These are phyloP conservation scores for Eurosta solidaginis DNA, from an alignment of 1,140 invertebrate species.

Conservation along the genomic window DNA sequence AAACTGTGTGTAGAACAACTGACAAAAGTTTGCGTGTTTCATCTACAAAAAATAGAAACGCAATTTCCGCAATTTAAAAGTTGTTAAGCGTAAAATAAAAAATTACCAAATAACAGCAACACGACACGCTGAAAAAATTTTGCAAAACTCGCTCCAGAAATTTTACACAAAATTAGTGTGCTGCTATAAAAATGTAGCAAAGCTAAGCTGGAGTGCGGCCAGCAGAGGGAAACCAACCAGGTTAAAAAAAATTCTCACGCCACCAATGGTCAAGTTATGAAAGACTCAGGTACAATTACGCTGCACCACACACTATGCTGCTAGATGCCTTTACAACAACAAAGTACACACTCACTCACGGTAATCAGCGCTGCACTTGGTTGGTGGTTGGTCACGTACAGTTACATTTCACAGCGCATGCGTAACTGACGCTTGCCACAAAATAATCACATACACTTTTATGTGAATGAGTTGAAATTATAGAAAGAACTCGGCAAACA, in stretches of 20 bases:
- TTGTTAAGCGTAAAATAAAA: background rate
- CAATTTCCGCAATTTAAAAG: conserved; percentile 26
- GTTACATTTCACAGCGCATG: background rate
- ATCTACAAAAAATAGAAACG: conserved; percentile 1
- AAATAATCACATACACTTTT: background rate
- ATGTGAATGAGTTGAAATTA: background rate
- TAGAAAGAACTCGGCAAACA: background rate
- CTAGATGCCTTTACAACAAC: too few relatives aligned
- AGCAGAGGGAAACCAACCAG: background rate
- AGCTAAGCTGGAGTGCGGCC: background rate
- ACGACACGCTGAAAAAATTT: background rate
- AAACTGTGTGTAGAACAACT: background rate
- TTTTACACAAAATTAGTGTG: background rate
- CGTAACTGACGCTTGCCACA: background rate
- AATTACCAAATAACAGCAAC: background rate
- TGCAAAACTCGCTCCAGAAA: background rate
- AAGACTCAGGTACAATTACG: background rate
- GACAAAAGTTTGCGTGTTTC: background rate
- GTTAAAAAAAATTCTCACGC: conserved; percentile 11
- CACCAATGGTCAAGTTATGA: background rate
- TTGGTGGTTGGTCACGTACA: background rate
- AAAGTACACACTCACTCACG: too few relatives aligned
- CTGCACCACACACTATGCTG: background rate
- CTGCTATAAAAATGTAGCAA: background rate
- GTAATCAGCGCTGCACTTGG: background rate